phyloP scores from a whole-genome alignment of 2,888 invertebrate genomes.

The Parelbella ahira region DNA sequence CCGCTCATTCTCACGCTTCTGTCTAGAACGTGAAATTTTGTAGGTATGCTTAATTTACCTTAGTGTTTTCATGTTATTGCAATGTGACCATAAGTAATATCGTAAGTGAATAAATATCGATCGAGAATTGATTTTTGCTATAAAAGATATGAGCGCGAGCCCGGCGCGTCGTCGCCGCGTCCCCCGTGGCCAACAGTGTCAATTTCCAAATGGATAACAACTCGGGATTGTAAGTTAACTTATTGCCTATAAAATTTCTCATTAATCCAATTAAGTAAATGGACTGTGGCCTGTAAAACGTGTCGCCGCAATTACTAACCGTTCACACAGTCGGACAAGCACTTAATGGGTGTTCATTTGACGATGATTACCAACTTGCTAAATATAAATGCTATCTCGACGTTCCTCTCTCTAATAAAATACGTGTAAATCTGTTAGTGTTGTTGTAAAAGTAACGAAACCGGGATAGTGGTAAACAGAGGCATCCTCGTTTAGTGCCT shows the following conservation, averaged over 20 bases:
- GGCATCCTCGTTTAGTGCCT: constrained; percentile 63
- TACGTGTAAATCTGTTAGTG: constrained; percentile 66
- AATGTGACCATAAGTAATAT: no score
- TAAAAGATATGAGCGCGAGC: constrained; percentile 1
- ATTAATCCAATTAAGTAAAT: constrained; percentile 36
- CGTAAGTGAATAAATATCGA: constrained; percentile 4
- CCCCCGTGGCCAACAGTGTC: constrained; percentile 11
- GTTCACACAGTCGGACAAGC: constrained; percentile 34
- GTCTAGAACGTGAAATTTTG: no score
- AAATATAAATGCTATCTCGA: constrained; percentile 57
- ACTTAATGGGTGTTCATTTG: constrained; percentile 48
- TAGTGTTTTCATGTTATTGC: no score
- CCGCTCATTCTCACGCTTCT: no score
- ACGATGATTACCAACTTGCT: constrained; percentile 60
- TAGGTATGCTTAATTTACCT: no score
- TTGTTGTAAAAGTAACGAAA: constrained; percentile 62
- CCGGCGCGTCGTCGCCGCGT: constrained; percentile 1
- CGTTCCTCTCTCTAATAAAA: constrained; percentile 56
- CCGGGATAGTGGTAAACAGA: constrained; percentile 52
- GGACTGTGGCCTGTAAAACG: constrained; percentile 27
- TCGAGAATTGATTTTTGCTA: not conserved
- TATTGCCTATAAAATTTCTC: constrained; percentile 30
- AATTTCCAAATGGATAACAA: constrained; percentile 24
- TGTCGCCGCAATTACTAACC: constrained; percentile 28
- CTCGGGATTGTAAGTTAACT: constrained; percentile 25